Base-by-base conservation (phyloP, 2,888 invertebrate species). In the Cerceris ruficornis region DNA sequence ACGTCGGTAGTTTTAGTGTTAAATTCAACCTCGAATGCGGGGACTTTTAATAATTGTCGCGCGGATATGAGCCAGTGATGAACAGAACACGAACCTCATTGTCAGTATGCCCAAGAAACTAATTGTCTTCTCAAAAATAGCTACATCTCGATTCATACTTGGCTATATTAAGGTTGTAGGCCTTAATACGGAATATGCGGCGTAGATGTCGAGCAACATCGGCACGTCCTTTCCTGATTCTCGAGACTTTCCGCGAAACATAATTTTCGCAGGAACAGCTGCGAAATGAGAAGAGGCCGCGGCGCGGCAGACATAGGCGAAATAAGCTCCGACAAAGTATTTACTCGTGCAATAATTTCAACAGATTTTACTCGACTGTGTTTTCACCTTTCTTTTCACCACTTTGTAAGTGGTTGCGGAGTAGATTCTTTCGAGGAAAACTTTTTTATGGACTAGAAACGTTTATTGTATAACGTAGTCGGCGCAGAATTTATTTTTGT, bases 291-390 rank as follows among this genome's bases (percentile, higher is more conserved):
- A 17, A 50, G 39, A 59, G 42, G 46, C 8, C n/a, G 46, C 13
- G 50, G n/a, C n/a, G 42, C 59, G 14, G 2, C 59, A 50, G 11
- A 17, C 57, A 41, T 5, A 17, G n/a, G 50, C 42, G 42, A 50
- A 59, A 68, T 64, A 72, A 64, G 64, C 46, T 57, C 46, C 55
- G 68, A 54, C 28, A 15, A 60, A 11, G 60, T 60, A 68, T 68
- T 68, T 68, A 59, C 68, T 59, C 68, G 59, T 9, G 59, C 41
- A 55, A 72, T 68, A 60, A 72, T 76, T 68, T 76, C 66, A 17
- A 62, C 58, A n/a, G 52, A 64, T 71, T 71, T 71, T 14, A 7
- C 58, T 43, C 66, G n/a, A 62, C 15, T 64, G 57, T 43, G 41
- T 39, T 60, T 60, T 15, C 13, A 6, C 46, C 15, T 46, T 49